These are phyloP conservation scores for Ophion costatus DNA, from an alignment of 2,888 invertebrate species.

Conservation along the genomic window DNA sequence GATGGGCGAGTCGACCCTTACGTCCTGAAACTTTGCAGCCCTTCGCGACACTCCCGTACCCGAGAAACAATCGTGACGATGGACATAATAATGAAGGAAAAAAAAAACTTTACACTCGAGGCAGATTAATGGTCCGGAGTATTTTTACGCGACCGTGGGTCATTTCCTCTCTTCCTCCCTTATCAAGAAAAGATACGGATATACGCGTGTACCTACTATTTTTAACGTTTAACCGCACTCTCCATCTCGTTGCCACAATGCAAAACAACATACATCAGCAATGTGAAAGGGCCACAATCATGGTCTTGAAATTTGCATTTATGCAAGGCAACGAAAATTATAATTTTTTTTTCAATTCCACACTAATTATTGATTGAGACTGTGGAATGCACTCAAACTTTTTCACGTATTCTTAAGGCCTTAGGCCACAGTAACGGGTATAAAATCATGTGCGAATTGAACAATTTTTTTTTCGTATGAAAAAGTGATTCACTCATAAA, in stretches of 20 bases:
- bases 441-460: no score
- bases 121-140: slow-evolving; percentile 14
- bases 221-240: slow-evolving; percentile 49
- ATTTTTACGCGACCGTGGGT: slow-evolving; percentile 49
- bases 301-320: no score
- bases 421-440: no score
- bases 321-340: no score
- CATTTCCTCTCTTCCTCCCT: slow-evolving; percentile 55
- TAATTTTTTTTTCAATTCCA: no score
- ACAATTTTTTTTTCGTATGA: no score
- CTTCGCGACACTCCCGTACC: background rate
- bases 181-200: slow-evolving; percentile 51
- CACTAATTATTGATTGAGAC: no score
- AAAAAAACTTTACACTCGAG: slow-evolving; percentile 2
- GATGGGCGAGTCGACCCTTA: background rate
- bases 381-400: no score
- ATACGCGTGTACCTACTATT: slow-evolving; percentile 31
- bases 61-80: slow-evolving; percentile 8
- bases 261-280: background rate
- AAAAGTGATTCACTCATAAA: no score
- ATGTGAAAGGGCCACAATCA: background rate
- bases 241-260: slow-evolving; percentile 7
- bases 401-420: no score
- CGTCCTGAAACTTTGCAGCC: background rate
- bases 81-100: background rate